Evolutionary conservation across 2,797 vertebrate species (phyloP).

Genomic region (Triplophysa bombifrons): DNA sequence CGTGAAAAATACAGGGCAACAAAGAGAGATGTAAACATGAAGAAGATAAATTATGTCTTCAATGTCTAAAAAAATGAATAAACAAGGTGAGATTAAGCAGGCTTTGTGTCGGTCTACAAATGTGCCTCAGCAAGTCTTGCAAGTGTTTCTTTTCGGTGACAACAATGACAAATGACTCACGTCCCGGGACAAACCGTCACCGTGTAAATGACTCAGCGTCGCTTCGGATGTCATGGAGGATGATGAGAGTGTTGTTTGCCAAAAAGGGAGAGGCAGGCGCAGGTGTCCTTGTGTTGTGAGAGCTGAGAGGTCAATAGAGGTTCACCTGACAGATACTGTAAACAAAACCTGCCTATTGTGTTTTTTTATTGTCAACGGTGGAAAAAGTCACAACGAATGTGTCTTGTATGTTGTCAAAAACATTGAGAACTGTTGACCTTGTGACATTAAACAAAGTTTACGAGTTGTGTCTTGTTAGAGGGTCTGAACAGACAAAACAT

Average conservation of each 20-base stretch:
- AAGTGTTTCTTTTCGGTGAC: neutral
- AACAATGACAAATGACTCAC: neutral
- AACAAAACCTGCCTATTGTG: slow-evolving; percentile 41
- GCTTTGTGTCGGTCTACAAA: slow-evolving; percentile 11
- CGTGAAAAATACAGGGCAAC: neutral
- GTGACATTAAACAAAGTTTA: slow-evolving; percentile 37
- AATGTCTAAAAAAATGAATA: slow-evolving; percentile 9
- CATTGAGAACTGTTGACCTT: slow-evolving; percentile 27
- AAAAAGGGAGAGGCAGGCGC: slow-evolving; percentile 46
- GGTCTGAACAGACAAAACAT: slow-evolving; percentile 10
- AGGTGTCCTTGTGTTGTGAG: slow-evolving; percentile 43
- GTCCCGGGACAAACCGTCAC: slow-evolving; percentile 2
- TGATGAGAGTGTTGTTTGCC: slow-evolving; percentile 27
- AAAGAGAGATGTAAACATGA: slow-evolving; percentile 18
- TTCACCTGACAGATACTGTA: slow-evolving; percentile 43
- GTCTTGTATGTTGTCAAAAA: slow-evolving; percentile 31
- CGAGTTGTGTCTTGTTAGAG: slow-evolving; percentile 33
- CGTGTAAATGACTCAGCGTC: slow-evolving; percentile 29
- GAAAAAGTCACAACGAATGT: slow-evolving; percentile 22
- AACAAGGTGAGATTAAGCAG: slow-evolving; percentile 22
- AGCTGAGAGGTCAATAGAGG: slow-evolving; percentile 33
- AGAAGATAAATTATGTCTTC: neutral
- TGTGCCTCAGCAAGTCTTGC: slow-evolving; percentile 16
- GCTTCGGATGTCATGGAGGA: slow-evolving; percentile 6
- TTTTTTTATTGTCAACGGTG: neutral